Conservation (phyloP, 2,888 invertebrate genomes). For the Panopea generosa region DNA sequence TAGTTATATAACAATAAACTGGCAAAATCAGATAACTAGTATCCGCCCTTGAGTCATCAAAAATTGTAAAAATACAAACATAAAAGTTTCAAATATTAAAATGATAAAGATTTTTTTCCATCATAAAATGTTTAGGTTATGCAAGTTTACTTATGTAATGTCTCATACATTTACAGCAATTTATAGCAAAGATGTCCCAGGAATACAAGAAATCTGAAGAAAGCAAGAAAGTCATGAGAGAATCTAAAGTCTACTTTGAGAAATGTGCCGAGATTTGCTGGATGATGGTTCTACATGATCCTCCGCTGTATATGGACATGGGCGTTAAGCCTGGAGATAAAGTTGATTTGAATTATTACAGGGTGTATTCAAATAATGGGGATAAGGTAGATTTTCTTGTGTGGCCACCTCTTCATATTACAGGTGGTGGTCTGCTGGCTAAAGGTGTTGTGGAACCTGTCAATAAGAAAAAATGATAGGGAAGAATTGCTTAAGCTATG, state of each 20-base stretch:
- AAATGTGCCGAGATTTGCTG: constrained; percentile 50
- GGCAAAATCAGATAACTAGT: no score
- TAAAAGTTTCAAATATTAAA: no score
- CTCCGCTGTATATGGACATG: constrained; percentile 40
- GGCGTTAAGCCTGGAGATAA: constrained; percentile 28
- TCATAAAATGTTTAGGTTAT: no score
- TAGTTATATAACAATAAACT: no score
- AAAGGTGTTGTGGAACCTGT: constrained; percentile 38
- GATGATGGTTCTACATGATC: constrained; percentile 44
- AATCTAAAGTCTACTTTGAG: constrained; percentile 35
- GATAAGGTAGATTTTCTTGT: constrained; percentile 41
- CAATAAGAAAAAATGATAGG: constrained; percentile 29
- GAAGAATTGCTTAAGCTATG: no score
- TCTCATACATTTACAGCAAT: constrained; percentile 5
- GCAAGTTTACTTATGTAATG: no score
- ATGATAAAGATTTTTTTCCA: no score
- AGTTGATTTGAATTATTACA: constrained; percentile 27
- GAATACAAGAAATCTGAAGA: constrained; percentile 7
- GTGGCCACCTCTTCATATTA: constrained; percentile 44
- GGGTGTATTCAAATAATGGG: constrained; percentile 22
- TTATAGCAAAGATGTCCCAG: neutral
- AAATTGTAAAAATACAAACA: no score
- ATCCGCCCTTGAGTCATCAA: no score
- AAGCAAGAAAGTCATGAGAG: constrained; percentile 11
- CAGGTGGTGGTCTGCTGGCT: constrained; percentile 41